phyloP scores from a whole-genome alignment of 2,888 invertebrate species.

The Ophion ventricosus region DNA sequence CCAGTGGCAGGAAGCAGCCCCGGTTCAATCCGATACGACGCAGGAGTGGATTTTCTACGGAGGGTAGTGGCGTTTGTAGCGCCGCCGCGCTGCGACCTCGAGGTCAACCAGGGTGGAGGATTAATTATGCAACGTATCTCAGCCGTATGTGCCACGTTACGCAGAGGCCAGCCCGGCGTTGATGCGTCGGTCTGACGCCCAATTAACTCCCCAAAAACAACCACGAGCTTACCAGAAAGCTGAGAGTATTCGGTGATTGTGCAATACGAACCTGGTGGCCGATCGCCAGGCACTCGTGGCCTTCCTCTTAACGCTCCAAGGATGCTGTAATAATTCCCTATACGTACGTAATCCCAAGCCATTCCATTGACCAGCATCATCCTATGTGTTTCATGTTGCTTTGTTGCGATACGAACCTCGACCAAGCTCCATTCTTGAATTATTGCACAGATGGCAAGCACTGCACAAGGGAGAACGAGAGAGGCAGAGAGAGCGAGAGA shows the following conservation, averaged over 20 bases:
- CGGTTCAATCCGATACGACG: constrained; percentile 1
- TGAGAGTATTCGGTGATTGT: constrained; percentile 60
- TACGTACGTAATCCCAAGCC: constrained; percentile 5
- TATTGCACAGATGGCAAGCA: constrained; percentile 43
- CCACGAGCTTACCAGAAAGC: constrained; percentile 72
- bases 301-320: constrained; percentile 46
- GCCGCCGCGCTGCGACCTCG: constrained; percentile 71
- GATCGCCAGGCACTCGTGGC: constrained; percentile 24
- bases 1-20: constrained; percentile 44
- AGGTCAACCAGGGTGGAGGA: constrained; percentile 77
- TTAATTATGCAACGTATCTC: constrained; percentile 80
- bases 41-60: constrained; percentile 34
- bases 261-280: constrained; percentile 10
- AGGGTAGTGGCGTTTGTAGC: too few species aligned
- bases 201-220: constrained; percentile 80
- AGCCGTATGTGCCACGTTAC: constrained; percentile 49
- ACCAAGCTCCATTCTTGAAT: constrained; percentile 40
- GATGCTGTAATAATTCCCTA: constrained; percentile 22
- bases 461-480: neutral
- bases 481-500: constrained; percentile 1
- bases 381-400: neutral
- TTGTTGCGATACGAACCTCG: constrained; percentile 7
- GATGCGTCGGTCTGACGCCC: constrained; percentile 74
- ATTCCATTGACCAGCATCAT: constrained; percentile 14
- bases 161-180: constrained; percentile 49